Percentiles rank a stretch among this genome's conserved stretches.
Evolutionary conservation across 2,797 vertebrate genomes (phyloP).

Genomic region (Heterohyrax brucei): DNA sequence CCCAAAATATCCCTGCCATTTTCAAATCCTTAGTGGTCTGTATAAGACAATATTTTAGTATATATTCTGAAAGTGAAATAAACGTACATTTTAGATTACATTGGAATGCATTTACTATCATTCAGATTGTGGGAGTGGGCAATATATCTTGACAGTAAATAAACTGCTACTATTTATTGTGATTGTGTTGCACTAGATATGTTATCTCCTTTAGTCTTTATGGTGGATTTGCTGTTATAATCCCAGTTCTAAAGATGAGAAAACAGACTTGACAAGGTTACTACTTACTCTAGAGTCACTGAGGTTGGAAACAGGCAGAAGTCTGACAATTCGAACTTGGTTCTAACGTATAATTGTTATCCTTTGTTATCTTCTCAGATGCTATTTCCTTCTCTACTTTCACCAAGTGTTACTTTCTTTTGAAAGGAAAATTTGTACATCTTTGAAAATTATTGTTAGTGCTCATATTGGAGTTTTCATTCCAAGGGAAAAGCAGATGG

Average conservation of each 20-base stretch:
- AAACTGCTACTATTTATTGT: neutral
- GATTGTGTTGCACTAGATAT: neutral
- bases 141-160: neutral
- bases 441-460: constrained; percentile 17
- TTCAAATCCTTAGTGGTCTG: neutral
- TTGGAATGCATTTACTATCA: neutral
- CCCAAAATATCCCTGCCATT: neutral
- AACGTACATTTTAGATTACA: constrained; percentile 35
- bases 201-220: neutral
- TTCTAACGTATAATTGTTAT: neutral
- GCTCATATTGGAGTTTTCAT: neutral
- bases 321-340: neutral
- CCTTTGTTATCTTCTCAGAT: neutral
- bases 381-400: neutral
- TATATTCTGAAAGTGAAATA: constrained; percentile 36
- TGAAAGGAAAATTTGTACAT: neutral
- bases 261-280: neutral
- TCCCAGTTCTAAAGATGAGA: neutral
- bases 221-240: neutral
- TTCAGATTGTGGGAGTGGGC: neutral
- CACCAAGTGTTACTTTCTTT: neutral
- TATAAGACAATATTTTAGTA: neutral
- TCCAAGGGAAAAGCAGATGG: neutral
- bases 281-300: neutral
- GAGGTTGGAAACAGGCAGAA: neutral